Evolutionary conservation across 2,113 vertebrate genomes (phyloP).

Genomic region (Capreolus pygargus): DNA sequence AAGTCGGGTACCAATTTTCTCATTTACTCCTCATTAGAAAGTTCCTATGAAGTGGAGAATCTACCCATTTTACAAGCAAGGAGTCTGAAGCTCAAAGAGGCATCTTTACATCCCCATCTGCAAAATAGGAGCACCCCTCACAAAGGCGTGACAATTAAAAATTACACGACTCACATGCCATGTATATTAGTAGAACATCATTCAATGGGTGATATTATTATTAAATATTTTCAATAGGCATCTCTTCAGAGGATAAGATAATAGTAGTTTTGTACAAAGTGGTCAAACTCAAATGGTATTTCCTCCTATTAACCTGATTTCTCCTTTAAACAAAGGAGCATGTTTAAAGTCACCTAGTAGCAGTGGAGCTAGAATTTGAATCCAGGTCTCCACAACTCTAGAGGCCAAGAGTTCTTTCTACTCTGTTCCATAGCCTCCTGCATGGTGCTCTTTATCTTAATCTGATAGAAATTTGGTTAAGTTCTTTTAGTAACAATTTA

Average conservation of each 20-base stretch:
- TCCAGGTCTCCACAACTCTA: neutral
- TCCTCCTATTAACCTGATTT: neutral
- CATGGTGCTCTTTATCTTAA: constrained; percentile 47
- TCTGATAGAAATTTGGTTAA: constrained; percentile 80
- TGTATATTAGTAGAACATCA: neutral
- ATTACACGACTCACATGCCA: neutral
- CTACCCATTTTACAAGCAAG: neutral
- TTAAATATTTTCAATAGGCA: neutral
- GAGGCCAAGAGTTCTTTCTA: neutral
- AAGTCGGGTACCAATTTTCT: neutral
- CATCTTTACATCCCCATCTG: neutral
- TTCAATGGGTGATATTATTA: neutral
- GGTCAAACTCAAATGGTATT: neutral
- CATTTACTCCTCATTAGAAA: constrained; percentile 32
- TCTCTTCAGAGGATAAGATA: neutral
- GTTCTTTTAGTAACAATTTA: constrained; percentile 73
- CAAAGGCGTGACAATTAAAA: neutral
- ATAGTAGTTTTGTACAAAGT: neutral
- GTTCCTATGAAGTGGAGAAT: neutral
- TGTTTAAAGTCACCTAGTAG: neutral
- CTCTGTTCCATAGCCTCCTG: neutral
- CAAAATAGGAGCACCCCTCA: neutral
- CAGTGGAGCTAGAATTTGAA: neutral
- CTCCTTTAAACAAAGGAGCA: neutral
- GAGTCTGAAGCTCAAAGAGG: neutral